Conservation (phyloP, 2,888 invertebrate species). For the Eulithis testata region DNA sequence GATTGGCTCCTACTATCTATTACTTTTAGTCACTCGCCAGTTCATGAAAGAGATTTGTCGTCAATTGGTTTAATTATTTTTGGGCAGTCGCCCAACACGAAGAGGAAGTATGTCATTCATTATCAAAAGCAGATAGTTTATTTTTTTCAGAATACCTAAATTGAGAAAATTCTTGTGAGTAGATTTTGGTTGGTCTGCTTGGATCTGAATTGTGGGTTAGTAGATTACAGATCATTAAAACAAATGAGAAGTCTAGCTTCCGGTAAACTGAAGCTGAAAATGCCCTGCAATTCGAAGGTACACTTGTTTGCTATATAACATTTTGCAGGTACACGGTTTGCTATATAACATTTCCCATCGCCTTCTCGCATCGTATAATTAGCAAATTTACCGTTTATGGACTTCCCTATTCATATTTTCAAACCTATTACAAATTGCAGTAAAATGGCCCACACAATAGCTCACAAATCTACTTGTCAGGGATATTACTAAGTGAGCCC, state of each 20-base stretch:
- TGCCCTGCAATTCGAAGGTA: too few species aligned
- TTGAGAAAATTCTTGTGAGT: constrained; percentile 5
- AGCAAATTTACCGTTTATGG: too few species aligned
- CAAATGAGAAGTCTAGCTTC: too few species aligned
- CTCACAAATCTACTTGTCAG: constrained; percentile 14
- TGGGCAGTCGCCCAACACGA: constrained; percentile 31
- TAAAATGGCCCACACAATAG: constrained; percentile 15
- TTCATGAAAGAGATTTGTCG: constrained; percentile 23
- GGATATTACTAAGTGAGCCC: constrained; percentile 8
- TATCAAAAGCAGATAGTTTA: constrained; percentile 27
- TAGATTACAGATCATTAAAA: too few species aligned
- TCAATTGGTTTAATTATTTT: constrained; percentile 26
- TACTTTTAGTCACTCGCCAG: constrained; percentile 15
- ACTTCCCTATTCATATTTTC: background rate
- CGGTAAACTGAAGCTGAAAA: too few species aligned
- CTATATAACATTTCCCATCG: too few species aligned
- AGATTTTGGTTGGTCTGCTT: background rate
- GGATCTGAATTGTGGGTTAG: background rate
- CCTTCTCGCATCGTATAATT: too few species aligned
- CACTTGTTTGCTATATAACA: too few species aligned
- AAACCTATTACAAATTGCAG: background rate
- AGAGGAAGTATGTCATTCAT: constrained; percentile 30
- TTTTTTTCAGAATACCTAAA: constrained; percentile 18
- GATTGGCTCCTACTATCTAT: background rate
- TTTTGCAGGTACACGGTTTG: too few species aligned